These are phyloP conservation scores for Cephalopterus ornatus DNA, from an alignment of 2,113 vertebrate species.

Conservation along the genomic window DNA sequence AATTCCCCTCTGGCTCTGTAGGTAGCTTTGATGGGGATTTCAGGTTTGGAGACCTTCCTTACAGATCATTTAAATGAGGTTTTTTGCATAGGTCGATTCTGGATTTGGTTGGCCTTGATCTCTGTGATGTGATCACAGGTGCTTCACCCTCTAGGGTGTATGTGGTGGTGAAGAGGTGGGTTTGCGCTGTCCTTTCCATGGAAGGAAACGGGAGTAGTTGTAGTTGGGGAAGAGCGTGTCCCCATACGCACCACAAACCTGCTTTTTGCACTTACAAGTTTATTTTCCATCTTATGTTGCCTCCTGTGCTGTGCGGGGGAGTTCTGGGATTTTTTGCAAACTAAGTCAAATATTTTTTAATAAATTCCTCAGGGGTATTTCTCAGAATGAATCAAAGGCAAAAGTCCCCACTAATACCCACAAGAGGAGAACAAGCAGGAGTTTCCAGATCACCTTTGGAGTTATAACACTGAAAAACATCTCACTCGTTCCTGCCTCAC, in stretches of 20 bases:
- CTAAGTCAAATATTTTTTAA: neutral
- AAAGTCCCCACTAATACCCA: neutral
- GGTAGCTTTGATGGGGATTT: neutral
- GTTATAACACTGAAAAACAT: neutral
- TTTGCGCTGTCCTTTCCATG: neutral
- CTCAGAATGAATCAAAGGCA: neutral
- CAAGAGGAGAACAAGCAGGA: neutral
- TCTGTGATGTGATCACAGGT: fast-evolving
- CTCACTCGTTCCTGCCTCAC: neutral
- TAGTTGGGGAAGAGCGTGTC: neutral
- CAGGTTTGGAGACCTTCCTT: neutral
- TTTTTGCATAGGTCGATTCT: neutral
- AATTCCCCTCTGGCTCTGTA: neutral
- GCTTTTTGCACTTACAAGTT: neutral
- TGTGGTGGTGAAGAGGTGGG: neutral
- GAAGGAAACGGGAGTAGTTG: neutral
- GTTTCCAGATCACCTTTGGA: neutral
- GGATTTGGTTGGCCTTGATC: neutral
- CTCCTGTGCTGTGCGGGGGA: neutral
- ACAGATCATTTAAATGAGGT: neutral
- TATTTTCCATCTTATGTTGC: neutral
- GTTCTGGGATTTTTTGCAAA: neutral
- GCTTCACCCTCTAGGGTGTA: neutral
- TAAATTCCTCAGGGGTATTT: neutral
- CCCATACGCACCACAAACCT: neutral